phyloP scores from a whole-genome alignment of 2,888 invertebrate species.

The Lagria hirta region DNA sequence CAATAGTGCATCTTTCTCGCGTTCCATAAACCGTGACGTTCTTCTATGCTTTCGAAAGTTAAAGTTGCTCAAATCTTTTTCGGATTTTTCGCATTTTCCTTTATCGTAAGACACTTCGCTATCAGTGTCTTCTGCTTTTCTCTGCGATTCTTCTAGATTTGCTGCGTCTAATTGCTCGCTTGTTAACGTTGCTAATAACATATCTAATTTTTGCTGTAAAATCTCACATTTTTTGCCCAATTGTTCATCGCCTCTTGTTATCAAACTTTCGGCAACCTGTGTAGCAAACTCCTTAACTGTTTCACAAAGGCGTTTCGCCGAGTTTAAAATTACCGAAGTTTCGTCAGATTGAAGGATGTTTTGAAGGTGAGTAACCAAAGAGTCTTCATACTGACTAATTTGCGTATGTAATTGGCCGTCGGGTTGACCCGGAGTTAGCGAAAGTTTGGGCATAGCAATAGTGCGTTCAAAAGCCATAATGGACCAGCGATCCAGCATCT shows the following conservation, averaged over 20 bases:
- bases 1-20: constrained; percentile 61
- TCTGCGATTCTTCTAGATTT: constrained; percentile 33
- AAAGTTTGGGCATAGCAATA: constrained; percentile 61
- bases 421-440: constrained; percentile 56
- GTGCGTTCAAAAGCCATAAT: constrained; percentile 89
- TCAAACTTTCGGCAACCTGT: constrained; percentile 61
- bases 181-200: constrained; percentile 70
- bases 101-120: constrained; percentile 52
- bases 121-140: constrained; percentile 48
- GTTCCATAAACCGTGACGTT: constrained; percentile 54
- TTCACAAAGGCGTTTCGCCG: constrained; percentile 74
- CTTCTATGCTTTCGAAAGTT: constrained; percentile 52
- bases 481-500: constrained; percentile 97
- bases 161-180: constrained; percentile 61
- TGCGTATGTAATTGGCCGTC: constrained; percentile 56
- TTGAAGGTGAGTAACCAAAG: constrained; percentile 76
- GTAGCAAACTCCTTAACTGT: constrained; percentile 75
- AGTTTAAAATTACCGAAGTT: constrained; percentile 68
- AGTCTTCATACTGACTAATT: constrained; percentile 74
- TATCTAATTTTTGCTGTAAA: constrained; percentile 74
- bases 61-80: constrained; percentile 54
- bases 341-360: constrained; percentile 84
- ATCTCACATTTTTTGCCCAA: constrained; percentile 69
- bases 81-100: constrained; percentile 49
- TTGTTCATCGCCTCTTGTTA: constrained; percentile 62